Evolutionary conservation across 2,113 vertebrate species (phyloP).

Genomic region (Gadus chalcogrammus): DNA sequence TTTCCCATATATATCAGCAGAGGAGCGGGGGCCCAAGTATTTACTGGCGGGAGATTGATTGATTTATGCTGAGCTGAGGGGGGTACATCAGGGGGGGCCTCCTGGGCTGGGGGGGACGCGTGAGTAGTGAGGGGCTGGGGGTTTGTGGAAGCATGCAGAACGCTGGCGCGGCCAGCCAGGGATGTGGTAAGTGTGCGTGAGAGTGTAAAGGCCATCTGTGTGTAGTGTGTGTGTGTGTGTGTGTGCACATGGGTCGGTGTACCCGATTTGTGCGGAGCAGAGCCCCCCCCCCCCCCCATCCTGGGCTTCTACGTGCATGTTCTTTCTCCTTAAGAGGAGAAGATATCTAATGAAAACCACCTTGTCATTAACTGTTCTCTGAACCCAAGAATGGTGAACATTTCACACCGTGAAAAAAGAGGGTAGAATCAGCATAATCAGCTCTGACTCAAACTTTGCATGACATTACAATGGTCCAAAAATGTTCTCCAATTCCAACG

Average conservation of each 20-base stretch:
- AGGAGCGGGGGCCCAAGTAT: slow-evolving; percentile 33
- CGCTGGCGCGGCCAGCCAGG: slow-evolving; percentile 39
- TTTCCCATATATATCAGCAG: slow-evolving; percentile 47
- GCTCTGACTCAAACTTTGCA: slow-evolving; percentile 40
- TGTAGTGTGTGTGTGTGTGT: not conserved
- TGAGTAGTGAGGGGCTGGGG: not conserved
- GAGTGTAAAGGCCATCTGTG: not conserved
- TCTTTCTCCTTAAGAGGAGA: slow-evolving; percentile 38
- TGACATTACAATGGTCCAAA: slow-evolving; percentile 39
- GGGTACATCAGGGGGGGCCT: not conserved
- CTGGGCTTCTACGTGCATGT: slow-evolving; percentile 26
- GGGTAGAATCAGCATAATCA: slow-evolving; percentile 15
- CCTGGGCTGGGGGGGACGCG: not conserved
- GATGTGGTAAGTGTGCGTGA: slow-evolving; percentile 22
- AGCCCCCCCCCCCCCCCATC: slow-evolving; percentile 21
- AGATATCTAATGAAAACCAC: slow-evolving; percentile 63
- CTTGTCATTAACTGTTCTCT: slow-evolving; percentile 52
- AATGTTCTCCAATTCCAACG: slow-evolving; percentile 32
- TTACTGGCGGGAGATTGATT: slow-evolving; percentile 30
- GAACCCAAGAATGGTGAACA: slow-evolving; percentile 47
- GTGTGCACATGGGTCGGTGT: slow-evolving; percentile 9
- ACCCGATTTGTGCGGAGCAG: slow-evolving; percentile 8
- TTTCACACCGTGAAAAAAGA: slow-evolving; percentile 49
- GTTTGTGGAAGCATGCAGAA: slow-evolving; percentile 36
- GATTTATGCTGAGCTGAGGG: slow-evolving; percentile 3